phyloP scores from a whole-genome alignment of 2,888 invertebrate genomes.

The Euspilapteryx auroguttella region DNA sequence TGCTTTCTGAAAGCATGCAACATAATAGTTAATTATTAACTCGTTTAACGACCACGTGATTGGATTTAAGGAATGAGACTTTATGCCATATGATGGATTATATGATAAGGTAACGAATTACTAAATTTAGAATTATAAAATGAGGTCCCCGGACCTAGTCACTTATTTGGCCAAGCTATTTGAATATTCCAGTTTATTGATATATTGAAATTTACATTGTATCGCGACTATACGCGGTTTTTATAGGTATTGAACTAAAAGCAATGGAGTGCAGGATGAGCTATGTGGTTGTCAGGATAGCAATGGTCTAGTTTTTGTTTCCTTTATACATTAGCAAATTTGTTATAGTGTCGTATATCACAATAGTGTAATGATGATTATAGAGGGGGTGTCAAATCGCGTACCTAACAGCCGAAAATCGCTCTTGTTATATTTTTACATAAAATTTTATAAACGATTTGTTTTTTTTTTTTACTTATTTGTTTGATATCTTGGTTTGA shows the following conservation, averaged over 20 bases:
- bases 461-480: constrained; percentile 55
- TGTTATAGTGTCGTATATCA: constrained; percentile 60
- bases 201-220: constrained; percentile 46
- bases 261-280: constrained; percentile 58
- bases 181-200: constrained; percentile 60
- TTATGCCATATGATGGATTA: constrained; percentile 53
- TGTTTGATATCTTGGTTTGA: constrained; percentile 57
- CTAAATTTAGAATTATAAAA: constrained; percentile 54
- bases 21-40: constrained; percentile 33
- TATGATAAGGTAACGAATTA: constrained; percentile 62
- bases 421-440: constrained; percentile 52
- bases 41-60: constrained; percentile 41
- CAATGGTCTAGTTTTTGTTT: constrained; percentile 60
- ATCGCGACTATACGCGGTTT: too few species aligned
- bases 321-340: constrained; percentile 54
- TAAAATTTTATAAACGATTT: constrained; percentile 54
- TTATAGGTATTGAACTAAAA: too few species aligned
- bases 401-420: constrained; percentile 36
- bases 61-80: constrained; percentile 60
- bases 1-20: constrained; percentile 59
- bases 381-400: constrained; percentile 60
- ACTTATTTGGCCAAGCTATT: constrained; percentile 58
- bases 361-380: constrained; percentile 56
- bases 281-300: constrained; percentile 53
- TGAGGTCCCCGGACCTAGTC: constrained; percentile 56